Conservation (phyloP, 1,140 invertebrate species). For the Babylonia areolata region DNA sequence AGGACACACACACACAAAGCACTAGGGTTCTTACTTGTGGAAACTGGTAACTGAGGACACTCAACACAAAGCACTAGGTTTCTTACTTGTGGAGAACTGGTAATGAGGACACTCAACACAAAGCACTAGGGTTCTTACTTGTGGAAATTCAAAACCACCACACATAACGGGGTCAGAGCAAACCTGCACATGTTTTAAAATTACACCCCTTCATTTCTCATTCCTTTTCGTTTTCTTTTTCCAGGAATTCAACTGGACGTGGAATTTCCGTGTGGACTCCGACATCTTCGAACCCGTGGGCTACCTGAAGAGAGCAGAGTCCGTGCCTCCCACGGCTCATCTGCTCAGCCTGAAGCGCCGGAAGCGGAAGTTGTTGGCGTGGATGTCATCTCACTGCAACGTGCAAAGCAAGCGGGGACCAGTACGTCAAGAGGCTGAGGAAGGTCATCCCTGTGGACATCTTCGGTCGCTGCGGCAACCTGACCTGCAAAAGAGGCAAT, state of each 20-base stretch:
- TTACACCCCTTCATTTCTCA: neutral
- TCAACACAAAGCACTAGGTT: too few species aligned
- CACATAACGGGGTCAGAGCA: too few species aligned
- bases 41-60: too few species aligned
- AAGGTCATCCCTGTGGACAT: slow-evolving; percentile 80
- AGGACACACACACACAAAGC: too few species aligned
- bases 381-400: slow-evolving; percentile 9
- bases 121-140: too few species aligned
- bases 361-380: neutral
- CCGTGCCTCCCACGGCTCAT: neutral
- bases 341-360: neutral
- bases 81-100: too few species aligned
- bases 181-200: too few species aligned
- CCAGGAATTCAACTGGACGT: slow-evolving; percentile 9
- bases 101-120: too few species aligned
- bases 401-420: slow-evolving; percentile 20
- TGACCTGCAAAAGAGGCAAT: neutral
- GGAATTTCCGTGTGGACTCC: slow-evolving; percentile 11
- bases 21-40: too few species aligned
- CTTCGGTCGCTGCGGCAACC: slow-evolving; percentile 80
- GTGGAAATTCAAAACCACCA: too few species aligned
- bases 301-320: neutral
- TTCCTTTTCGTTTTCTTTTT: neutral
- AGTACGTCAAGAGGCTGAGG: slow-evolving; percentile 65
- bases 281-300: slow-evolving; percentile 9